A percentile compares a stretch with the other conserved stretches of the same genome.
These are phyloP conservation scores for Montifringilla adamsi DNA, from an alignment of 2,113 vertebrate genomes.

Conservation along the genomic window DNA sequence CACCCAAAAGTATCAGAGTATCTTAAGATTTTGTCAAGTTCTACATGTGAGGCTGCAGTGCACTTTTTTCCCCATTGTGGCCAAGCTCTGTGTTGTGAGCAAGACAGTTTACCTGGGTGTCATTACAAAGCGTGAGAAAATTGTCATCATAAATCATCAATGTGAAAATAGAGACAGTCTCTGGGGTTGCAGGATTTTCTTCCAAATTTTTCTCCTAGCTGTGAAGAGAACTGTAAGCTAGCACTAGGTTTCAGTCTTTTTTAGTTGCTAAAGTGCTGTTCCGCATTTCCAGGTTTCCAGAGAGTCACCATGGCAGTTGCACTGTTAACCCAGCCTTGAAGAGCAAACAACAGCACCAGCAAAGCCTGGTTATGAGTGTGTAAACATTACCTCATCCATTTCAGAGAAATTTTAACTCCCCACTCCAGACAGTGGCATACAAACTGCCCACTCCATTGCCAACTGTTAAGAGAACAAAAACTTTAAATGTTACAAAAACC, in stretches of 20 bases:
- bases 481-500: not conserved
- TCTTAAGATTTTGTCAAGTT: conserved; percentile 1
- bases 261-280: not conserved
- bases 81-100: not conserved
- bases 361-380: not conserved
- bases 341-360: conserved; percentile 25
- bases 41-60: not conserved
- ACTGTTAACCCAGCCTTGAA: conserved; percentile 41
- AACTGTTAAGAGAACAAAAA: not conserved
- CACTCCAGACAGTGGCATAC: not conserved
- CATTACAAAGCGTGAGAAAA: not conserved
- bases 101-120: not conserved
- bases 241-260: not conserved
- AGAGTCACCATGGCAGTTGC: conserved; percentile 13
- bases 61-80: not conserved
- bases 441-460: not conserved
- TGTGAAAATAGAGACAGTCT: not conserved
- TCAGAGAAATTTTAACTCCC: not conserved
- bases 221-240: not conserved
- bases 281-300: not conserved
- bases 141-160: conserved; percentile 10
- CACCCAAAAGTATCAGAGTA: not conserved
- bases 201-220: not conserved
- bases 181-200: not conserved
- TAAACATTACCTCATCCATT: not conserved